These are phyloP conservation scores for Oryzias melastigma DNA, from an alignment of 2,113 vertebrate species.

Conservation along the genomic window DNA sequence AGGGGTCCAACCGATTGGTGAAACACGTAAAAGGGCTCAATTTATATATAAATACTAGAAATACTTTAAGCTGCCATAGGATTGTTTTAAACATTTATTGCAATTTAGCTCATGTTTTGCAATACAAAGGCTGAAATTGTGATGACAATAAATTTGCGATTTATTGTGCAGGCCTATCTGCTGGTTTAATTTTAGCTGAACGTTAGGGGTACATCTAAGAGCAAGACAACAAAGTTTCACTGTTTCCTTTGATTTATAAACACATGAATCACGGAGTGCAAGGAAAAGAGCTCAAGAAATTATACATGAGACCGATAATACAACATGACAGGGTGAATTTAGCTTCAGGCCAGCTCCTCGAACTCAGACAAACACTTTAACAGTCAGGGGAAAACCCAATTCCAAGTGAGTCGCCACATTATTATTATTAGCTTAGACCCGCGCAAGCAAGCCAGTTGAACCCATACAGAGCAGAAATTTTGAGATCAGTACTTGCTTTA, in stretches of 20 bases:
- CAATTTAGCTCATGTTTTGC: too few relatives aligned
- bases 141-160: too few relatives aligned
- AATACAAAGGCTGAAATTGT: too few relatives aligned
- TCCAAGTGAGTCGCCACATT: slow-evolving; percentile 39
- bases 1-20: too few relatives aligned
- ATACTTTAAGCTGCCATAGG: too few relatives aligned
- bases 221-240: background rate
- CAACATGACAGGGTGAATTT: slow-evolving; percentile 32
- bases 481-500: slow-evolving; percentile 30
- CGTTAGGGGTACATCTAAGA: background rate
- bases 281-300: background rate
- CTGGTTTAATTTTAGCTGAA: too few relatives aligned
- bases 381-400: slow-evolving; percentile 51
- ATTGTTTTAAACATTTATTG: too few relatives aligned
- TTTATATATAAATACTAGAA: too few relatives aligned
- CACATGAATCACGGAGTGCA: slow-evolving; percentile 13
- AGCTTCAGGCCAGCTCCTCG: slow-evolving; percentile 27
- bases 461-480: slow-evolving; percentile 34
- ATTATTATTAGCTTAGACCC: slow-evolving; percentile 57
- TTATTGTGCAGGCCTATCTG: too few relatives aligned
- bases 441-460: slow-evolving; percentile 22
- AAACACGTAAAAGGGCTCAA: too few relatives aligned
- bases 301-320: slow-evolving; percentile 33
- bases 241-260: slow-evolving; percentile 14
- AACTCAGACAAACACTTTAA: slow-evolving; percentile 35